Evolutionary conservation across 2,797 vertebrate genomes (phyloP).

Genomic region (Rhadinocentrus ornatus): DNA sequence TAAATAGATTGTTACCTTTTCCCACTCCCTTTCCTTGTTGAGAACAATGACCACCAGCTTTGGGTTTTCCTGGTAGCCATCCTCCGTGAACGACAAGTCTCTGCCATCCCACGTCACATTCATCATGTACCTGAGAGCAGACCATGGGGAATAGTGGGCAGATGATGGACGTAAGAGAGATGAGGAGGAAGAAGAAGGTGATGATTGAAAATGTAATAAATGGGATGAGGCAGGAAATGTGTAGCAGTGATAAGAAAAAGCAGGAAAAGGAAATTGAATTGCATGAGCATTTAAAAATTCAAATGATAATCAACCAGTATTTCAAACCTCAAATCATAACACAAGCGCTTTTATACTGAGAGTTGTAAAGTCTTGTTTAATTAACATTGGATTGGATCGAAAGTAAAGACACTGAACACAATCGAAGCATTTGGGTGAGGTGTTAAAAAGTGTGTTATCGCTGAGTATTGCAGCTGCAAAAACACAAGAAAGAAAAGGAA

Average conservation of each 20-base stretch:
- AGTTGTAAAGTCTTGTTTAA: constrained; percentile 30
- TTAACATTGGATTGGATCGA: constrained; percentile 41
- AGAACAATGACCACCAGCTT: constrained; percentile 95
- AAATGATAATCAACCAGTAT: constrained; percentile 27
- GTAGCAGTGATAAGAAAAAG: constrained; percentile 27
- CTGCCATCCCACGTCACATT: constrained; percentile 96
- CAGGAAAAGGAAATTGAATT: constrained; percentile 51
- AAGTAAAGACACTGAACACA: constrained; percentile 22
- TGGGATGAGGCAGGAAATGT: constrained; percentile 17
- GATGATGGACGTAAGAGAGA: neutral
- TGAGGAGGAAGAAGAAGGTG: neutral
- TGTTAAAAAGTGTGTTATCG: neutral
- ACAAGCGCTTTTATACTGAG: constrained; percentile 20
- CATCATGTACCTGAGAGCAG: constrained; percentile 92
- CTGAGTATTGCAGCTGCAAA: neutral
- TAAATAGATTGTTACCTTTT: constrained; percentile 87
- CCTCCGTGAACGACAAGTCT: constrained; percentile 97
- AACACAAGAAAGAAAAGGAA: neutral
- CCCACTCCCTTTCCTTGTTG: constrained; percentile 95
- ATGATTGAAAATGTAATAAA: neutral
- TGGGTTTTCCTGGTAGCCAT: constrained; percentile 95
- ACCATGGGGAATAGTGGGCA: neutral
- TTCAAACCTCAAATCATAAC: constrained; percentile 43
- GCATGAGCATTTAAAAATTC: constrained; percentile 59
- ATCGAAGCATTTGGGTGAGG: neutral